These are phyloP conservation scores for Hyla sarda DNA, from an alignment of 2,113 vertebrate species.

Conservation along the genomic window DNA sequence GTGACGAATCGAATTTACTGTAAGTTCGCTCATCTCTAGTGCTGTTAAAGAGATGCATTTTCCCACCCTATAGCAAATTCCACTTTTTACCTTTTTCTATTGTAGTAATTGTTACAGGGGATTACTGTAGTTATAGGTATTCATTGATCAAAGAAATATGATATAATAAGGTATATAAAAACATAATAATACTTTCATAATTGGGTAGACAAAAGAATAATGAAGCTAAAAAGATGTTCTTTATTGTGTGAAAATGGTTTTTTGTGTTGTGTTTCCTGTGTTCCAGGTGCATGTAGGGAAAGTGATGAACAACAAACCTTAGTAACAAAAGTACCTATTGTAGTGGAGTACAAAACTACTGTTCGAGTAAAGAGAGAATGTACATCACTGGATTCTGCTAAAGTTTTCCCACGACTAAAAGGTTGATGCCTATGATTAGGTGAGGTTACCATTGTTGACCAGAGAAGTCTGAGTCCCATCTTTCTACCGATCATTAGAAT, in stretches of 20 bases:
- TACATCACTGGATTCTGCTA: too few relatives aligned
- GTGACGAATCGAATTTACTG: too few relatives aligned
- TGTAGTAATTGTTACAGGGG: not conserved
- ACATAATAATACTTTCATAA: slow-evolving; percentile 15
- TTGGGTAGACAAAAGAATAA: slow-evolving; percentile 1
- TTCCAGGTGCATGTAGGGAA: not conserved
- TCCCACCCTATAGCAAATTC: not conserved
- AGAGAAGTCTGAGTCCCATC: too few relatives aligned
- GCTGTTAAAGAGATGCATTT: not conserved
- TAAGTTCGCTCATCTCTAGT: too few relatives aligned
- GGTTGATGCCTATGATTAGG: too few relatives aligned
- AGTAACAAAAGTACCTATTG: not conserved
- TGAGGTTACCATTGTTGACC: too few relatives aligned
- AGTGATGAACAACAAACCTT: not conserved
- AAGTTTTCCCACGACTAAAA: too few relatives aligned
- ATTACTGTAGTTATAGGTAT: not conserved
- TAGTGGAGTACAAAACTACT: not conserved
- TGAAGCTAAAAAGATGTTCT: slow-evolving; percentile 15
- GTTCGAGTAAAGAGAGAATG: too few relatives aligned
- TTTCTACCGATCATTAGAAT: too few relatives aligned
- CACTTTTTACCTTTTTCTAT: not conserved
- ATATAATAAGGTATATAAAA: not conserved
- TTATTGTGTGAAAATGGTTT: not conserved
- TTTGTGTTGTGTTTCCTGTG: not conserved
- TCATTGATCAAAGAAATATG: slow-evolving; percentile 27